These are phyloP conservation scores for Anisognathus igniventris DNA, from an alignment of 2,797 vertebrate genomes.

Conservation along the genomic window DNA sequence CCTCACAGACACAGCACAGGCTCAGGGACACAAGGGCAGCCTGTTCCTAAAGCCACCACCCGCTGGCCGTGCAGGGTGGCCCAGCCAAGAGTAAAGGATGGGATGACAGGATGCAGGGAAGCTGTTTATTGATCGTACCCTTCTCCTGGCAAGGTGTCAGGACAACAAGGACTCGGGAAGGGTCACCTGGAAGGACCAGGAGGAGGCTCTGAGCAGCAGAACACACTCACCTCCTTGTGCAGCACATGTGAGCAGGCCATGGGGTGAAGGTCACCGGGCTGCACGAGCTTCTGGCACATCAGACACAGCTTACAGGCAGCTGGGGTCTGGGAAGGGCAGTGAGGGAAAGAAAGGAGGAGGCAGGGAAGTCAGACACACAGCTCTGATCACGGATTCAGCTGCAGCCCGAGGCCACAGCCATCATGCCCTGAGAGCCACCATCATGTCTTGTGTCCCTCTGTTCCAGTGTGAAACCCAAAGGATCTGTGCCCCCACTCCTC, in stretches of 20 bases:
- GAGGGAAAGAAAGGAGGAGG: background rate
- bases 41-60: background rate
- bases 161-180: background rate
- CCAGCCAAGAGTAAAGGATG: background rate
- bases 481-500: fast-evolving
- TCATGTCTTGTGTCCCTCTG: fast-evolving
- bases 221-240: constrained; percentile 83
- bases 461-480: fast-evolving
- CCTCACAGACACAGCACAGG: background rate
- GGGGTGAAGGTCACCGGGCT: constrained; percentile 81
- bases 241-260: constrained; percentile 85
- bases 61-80: fast-evolving
- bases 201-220: background rate
- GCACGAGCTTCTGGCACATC: constrained; percentile 89
- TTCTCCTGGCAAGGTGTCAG: background rate
- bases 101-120: background rate
- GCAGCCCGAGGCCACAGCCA: background rate
- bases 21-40: background rate
- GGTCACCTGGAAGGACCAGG: background rate
- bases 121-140: background rate
- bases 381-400: fast-evolving
- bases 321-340: constrained; percentile 27
- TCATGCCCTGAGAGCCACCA: fast-evolving
- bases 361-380: background rate
- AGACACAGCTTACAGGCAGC: constrained; percentile 85